Percentiles rank a stretch among this genome's conserved stretches.
These are phyloP conservation scores for Dysmachus trigonus DNA, from an alignment of 2,888 invertebrate species.

Conservation along the genomic window DNA sequence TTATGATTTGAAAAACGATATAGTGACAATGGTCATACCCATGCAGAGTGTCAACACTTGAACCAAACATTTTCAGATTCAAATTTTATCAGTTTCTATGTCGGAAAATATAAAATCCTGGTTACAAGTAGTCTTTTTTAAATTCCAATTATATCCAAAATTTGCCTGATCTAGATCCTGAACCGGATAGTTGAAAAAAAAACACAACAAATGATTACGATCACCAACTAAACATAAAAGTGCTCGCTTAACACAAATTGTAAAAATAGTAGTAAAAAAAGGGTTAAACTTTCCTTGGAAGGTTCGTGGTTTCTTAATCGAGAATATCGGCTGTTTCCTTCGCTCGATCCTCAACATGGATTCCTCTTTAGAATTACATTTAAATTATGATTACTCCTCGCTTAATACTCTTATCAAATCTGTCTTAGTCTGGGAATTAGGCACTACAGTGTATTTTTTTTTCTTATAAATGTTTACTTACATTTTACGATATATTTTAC, in stretches of 20 bases:
- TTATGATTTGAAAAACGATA: too few relatives aligned
- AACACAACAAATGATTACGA: constrained; percentile 1
- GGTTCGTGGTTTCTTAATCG: constrained; percentile 20
- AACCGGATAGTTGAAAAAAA: too few relatives aligned
- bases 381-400: constrained; percentile 52
- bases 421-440: constrained; percentile 54
- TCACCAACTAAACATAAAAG: constrained; percentile 14
- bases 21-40: too few relatives aligned
- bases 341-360: neutral
- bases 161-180: too few relatives aligned
- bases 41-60: too few relatives aligned
- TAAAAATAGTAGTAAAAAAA: neutral
- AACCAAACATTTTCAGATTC: too few relatives aligned
- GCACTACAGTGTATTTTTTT: constrained; percentile 56
- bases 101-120: too few relatives aligned
- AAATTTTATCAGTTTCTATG: too few relatives aligned
- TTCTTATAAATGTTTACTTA: constrained; percentile 37
- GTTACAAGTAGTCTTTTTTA: too few relatives aligned
- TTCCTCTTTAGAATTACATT: constrained; percentile 48
- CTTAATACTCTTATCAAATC: constrained; percentile 48
- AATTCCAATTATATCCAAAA: too few relatives aligned
- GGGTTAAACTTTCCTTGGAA: constrained; percentile 34
- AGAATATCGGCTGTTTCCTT: neutral
- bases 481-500: constrained; percentile 48
- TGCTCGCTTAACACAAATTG: neutral